Conservation (phyloP, 1,140 invertebrate genomes). For the Heliconius melpomene region DNA sequence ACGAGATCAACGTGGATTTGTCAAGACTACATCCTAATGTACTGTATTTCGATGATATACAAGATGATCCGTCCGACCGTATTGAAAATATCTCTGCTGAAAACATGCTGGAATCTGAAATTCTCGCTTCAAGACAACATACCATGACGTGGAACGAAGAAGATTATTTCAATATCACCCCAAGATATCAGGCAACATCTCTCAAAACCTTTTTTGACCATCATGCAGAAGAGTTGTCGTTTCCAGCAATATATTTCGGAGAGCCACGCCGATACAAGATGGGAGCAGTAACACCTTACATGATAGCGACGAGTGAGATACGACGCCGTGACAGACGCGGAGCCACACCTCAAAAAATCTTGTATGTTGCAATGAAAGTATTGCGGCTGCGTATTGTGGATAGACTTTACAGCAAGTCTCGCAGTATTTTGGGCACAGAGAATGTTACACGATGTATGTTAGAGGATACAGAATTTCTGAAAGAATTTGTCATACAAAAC, state of each 20-base stretch:
- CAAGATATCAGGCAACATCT: constrained; percentile 41
- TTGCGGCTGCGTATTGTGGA: constrained; percentile 47
- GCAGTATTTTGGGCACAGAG: constrained; percentile 44
- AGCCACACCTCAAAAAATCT: constrained; percentile 52
- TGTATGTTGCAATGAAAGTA: constrained; percentile 55
- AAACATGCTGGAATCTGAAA: constrained; percentile 44
- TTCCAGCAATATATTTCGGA: constrained; percentile 56
- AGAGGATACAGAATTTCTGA: constrained; percentile 47
- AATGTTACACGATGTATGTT: constrained; percentile 38
- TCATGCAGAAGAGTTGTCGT: constrained; percentile 55
- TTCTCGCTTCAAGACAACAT: constrained; percentile 48
- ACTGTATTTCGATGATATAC: not conserved
- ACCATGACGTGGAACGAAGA: constrained; percentile 53
- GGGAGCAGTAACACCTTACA: constrained; percentile 44
- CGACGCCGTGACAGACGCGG: constrained; percentile 51
- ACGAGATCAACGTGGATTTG: constrained; percentile 33
- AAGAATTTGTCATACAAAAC: constrained; percentile 47
- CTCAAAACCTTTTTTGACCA: constrained; percentile 44
- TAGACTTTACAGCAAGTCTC: constrained; percentile 48
- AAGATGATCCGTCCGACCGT: constrained; percentile 42
- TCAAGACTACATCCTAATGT: not conserved
- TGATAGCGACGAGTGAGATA: constrained; percentile 54
- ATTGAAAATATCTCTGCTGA: constrained; percentile 43
- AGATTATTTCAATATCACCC: constrained; percentile 49
- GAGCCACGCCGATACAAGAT: constrained; percentile 42